Evolutionary conservation across 92 coral and sea anemone species (phyloP), one percentile per base, ranked within the genome.

Genomic region (Actinostola sp.): DNA sequence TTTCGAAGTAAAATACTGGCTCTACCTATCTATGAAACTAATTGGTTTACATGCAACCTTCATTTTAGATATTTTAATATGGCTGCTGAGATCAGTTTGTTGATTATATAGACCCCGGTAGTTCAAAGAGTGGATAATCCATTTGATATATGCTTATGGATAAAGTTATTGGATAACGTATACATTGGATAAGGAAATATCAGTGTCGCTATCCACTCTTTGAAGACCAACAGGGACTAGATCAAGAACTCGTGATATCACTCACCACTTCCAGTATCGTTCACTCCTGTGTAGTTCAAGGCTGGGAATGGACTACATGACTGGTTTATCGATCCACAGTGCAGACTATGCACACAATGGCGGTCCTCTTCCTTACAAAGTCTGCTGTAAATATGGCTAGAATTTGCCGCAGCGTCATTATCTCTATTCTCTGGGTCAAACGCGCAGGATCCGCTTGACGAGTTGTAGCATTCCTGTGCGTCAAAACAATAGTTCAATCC

Each of bases 231-330:
- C 24, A 50, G 57, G 57, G 21, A 8, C 27, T 3, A 15, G 19
- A 14, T 0, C 34, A 27, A 10, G 17, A 16, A 58, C 16, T 2
- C 21, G 8, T 12, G 7, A 19, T n/a, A 15, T 6, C 27, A 33
- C 61, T 62, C 25, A 75, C 80, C 80, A 0, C 71, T 61, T 48
- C 67, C 63, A 20, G 30, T 45, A 35, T 75, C 80, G 31, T 61
- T 62, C 25, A 20, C 42, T 24, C 80, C 80, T 14, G 80, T 62
- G 63, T 62, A 62, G 80, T 75, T 63, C 6, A 62, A 38, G 1
- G 62, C 9, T 1, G 71, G 71, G 46, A 75, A 75, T 2, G 63
- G 12, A 16, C 15, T 39, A 39, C 80, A 75, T 0, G 49, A 15
- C 7, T 48, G 34, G 34, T 52, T 49, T 9, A 16, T 39, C 9